Conservation (phyloP, 2,113 vertebrate species). For the Sebastes fasciatus region DNA sequence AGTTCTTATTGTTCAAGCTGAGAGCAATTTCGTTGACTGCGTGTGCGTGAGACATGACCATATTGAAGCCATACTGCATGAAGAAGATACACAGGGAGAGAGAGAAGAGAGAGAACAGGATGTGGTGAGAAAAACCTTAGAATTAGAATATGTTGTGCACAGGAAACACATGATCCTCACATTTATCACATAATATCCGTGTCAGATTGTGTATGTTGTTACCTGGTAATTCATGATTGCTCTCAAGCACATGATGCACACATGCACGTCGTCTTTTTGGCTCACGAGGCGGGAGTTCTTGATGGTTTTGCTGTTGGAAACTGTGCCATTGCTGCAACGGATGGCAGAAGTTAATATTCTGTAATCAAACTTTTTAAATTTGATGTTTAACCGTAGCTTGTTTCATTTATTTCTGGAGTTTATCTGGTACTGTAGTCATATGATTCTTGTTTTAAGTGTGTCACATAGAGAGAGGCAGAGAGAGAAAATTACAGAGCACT, state of each 20-base stretch:
- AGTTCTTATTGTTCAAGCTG: constrained; percentile 98
- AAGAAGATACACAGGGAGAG: constrained; percentile 45
- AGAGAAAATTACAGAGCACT: constrained; percentile 67
- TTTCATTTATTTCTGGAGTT: constrained; percentile 25
- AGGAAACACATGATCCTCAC: constrained; percentile 32
- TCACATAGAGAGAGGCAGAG: constrained; percentile 44
- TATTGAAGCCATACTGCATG: constrained; percentile 95
- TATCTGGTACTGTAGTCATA: constrained; percentile 31
- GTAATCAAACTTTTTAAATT: not conserved
- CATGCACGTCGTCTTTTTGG: constrained; percentile 98
- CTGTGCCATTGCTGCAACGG: constrained; percentile 89
- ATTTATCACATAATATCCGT: not conserved
- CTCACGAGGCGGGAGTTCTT: constrained; percentile 96
- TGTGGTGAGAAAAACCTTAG: constrained; percentile 55
- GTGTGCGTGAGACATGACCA: constrained; percentile 98
- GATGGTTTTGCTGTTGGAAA: constrained; percentile 91
- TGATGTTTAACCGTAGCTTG: not conserved
- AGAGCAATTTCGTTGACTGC: constrained; percentile 98
- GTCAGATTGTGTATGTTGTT: constrained; percentile 19
- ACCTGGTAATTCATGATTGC: constrained; percentile 99
- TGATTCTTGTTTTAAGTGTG: constrained; percentile 52
- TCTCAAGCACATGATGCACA: constrained; percentile 97
- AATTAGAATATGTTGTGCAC: constrained; percentile 1
- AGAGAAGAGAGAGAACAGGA: constrained; percentile 61
- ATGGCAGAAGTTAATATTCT: constrained; percentile 46